These are phyloP conservation scores for Hydropsyche tenuis DNA, from an alignment of 1,140 invertebrate genomes.

Conservation along the genomic window DNA sequence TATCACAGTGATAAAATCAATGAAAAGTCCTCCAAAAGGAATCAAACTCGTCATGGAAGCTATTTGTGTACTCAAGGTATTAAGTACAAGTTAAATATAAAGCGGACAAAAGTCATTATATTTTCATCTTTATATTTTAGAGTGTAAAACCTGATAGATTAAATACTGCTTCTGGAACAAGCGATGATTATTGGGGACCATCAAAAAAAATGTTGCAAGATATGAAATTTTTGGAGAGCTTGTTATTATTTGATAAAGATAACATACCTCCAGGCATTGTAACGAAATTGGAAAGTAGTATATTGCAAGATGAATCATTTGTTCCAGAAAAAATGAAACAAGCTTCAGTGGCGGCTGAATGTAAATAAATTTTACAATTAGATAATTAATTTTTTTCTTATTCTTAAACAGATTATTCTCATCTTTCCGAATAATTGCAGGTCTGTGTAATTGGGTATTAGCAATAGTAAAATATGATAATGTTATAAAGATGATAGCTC, in stretches of 20 bases:
- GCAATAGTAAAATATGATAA: constrained; percentile 93
- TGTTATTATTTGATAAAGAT: constrained; percentile 92
- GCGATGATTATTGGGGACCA: constrained; percentile 94
- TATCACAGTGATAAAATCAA: constrained; percentile 94
- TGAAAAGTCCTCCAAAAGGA: constrained; percentile 95
- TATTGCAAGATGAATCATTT: constrained; percentile 84
- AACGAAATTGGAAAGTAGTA: constrained; percentile 82
- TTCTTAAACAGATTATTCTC: not conserved
- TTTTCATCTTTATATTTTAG: constrained; percentile 55
- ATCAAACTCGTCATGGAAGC: constrained; percentile 96
- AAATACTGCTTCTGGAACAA: constrained; percentile 72
- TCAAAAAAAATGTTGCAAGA: constrained; percentile 91
- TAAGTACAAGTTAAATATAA: constrained; percentile 27
- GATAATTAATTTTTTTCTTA: not conserved
- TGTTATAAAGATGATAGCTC: constrained; percentile 87
- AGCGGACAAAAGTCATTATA: too few relatives aligned
- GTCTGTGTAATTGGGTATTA: constrained; percentile 90
- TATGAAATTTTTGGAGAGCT: constrained; percentile 84
- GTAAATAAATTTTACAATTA: constrained; percentile 52
- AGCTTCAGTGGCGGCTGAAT: constrained; percentile 79
- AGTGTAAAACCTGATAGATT: constrained; percentile 85
- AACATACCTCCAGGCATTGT: constrained; percentile 84
- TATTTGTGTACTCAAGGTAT: constrained; percentile 90
- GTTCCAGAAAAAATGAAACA: constrained; percentile 89
- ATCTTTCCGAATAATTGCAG: constrained; percentile 50